Base-by-base conservation (phyloP, 1,140 invertebrate genomes). In the Triops cancriformis region DNA sequence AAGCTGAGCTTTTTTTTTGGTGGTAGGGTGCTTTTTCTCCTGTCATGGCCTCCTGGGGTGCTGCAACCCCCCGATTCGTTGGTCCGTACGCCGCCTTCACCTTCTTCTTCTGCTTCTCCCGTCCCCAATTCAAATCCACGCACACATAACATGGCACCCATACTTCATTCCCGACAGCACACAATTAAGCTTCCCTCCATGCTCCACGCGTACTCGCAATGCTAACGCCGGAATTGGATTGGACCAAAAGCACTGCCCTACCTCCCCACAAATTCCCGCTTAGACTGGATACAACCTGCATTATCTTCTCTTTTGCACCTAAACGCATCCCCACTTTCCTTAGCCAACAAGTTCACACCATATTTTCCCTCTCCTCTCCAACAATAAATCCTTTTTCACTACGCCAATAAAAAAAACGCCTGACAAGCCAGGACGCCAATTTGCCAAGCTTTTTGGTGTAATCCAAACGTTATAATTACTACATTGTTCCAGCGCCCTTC, bases 151-250 rank as follows among this genome's bases (percentile, higher is more conserved):
- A 64, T 23, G 14, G 51, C 51, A 64, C 51, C 51, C 51, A 64
- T 64, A n/a, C 51, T 64, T 64, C 51, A 64, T 64, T 64, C 51
- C 51, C 51, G 51, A 64, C 51, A 64, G 51, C 51, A 64, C 51
- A 64, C 51, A 64, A 64, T 64, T 64, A 64, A 64, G 51, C 18
- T 64, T 64, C 51, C 51, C 51, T 64, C 51, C 51, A 64, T 64
- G 45, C 45, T 64, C 12, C 45, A 64, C 23, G 51, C 51, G 51
- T 64, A 37, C 31, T 37, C 31, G 31, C 7, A 37, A 37, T 37
- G 7, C 31, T 37, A 37, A 64, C 51, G 51, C 18, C 14, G 51
- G 51, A 64, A 64, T 64, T 64, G 51, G 51, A 64, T 64, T 64
- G 51, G 51, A 64, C 51, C 51, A 64, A 64, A 64, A 64, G 18